A percentile compares a stretch with the other conserved stretches of the same genome.
Evolutionary conservation across 2,113 vertebrate species (phyloP).

Genomic region (Corythornis vintsioides): DNA sequence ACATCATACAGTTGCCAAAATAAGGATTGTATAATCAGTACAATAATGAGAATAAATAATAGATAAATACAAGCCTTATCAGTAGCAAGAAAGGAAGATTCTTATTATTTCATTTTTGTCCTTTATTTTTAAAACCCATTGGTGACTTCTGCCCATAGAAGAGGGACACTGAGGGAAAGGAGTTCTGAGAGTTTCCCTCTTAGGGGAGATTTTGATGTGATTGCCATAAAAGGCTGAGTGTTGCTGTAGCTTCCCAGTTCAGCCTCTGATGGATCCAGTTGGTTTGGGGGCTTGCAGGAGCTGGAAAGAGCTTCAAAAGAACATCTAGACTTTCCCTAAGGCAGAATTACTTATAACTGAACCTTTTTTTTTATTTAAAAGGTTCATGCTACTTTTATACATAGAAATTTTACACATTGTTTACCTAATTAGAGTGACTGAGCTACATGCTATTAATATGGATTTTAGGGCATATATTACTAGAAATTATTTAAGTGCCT

Average conservation of each 20-base stretch:
- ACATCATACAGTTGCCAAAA: not conserved
- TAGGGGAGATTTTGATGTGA: not conserved
- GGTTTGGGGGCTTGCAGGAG: not conserved
- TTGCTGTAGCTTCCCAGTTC: not conserved
- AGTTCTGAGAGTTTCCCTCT: not conserved
- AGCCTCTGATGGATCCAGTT: not conserved
- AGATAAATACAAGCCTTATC: not conserved
- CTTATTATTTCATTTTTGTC: not conserved
- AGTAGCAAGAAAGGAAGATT: not conserved
- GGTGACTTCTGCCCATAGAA: not conserved
- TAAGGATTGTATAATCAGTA: not conserved
- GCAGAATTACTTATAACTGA: not conserved
- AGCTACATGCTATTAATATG: not conserved
- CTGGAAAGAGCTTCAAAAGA: not conserved
- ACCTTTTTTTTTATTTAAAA: not conserved
- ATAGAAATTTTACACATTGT: not conserved
- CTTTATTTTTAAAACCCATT: not conserved
- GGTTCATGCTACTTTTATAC: not conserved
- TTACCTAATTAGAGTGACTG: not conserved
- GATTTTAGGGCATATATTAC: not conserved
- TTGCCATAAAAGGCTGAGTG: not conserved
- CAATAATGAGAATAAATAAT: not conserved
- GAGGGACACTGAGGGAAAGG: not conserved
- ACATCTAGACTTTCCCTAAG: not conserved
- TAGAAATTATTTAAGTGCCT: not conserved